phyloP scores from a whole-genome alignment of 2,113 vertebrate genomes.

The Poecilia latipinna region DNA sequence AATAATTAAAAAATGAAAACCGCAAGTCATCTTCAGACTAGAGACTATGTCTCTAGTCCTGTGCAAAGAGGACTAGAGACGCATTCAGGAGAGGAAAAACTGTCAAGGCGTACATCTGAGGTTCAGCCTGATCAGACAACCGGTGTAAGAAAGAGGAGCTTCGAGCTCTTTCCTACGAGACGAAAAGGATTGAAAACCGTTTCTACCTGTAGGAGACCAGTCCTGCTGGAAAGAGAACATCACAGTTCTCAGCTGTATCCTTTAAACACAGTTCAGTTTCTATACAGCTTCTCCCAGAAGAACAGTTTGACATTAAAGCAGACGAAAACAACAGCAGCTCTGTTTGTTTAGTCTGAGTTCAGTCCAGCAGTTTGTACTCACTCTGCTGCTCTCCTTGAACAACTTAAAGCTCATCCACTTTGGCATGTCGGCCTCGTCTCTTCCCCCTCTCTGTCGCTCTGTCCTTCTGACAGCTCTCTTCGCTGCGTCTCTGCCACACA shows the following conservation, averaged over 20 bases:
- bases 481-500: slow-evolving; percentile 29
- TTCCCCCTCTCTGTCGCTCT: slow-evolving; percentile 29
- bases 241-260: not conserved
- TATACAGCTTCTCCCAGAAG: not conserved
- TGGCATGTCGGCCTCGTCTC: slow-evolving; percentile 69
- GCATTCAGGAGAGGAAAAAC: not conserved
- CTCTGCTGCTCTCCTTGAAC: slow-evolving; percentile 80
- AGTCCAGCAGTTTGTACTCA: slow-evolving; percentile 62
- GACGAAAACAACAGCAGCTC: not conserved
- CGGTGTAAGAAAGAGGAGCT: not conserved
- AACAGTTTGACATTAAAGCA: not conserved
- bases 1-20: too few relatives aligned
- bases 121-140: not conserved
- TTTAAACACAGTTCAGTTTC: not conserved
- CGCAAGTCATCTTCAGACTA: not conserved
- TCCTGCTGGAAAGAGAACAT: not conserved
- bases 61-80: not conserved
- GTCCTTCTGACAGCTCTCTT: slow-evolving; percentile 55
- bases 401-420: slow-evolving; percentile 85
- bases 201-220: not conserved
- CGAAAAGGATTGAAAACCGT: not conserved
- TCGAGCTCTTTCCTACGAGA: not conserved
- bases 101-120: not conserved
- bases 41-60: not conserved
- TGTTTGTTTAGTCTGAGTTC: not conserved